A percentile compares a stretch with the other conserved stretches of the same genome.
These are phyloP conservation scores for Promerops cafer DNA, from an alignment of 2,113 vertebrate genomes.

Conservation along the genomic window DNA sequence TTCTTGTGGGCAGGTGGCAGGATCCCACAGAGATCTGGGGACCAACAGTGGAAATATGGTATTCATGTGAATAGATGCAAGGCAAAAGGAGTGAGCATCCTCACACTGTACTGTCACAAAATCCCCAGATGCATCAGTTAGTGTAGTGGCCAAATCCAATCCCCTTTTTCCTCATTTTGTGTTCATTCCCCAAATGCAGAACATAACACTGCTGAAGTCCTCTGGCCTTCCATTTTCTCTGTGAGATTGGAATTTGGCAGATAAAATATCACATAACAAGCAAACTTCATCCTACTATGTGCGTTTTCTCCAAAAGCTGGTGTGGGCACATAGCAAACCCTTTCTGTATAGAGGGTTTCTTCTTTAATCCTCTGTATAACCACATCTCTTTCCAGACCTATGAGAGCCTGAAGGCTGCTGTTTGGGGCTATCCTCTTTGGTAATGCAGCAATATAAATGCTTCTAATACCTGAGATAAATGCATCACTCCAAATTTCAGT, in stretches of 20 bases:
- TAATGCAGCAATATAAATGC: slow-evolving; percentile 14
- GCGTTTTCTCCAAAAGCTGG: background rate
- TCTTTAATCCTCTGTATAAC: background rate
- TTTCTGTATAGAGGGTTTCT: background rate
- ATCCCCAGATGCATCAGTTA: background rate
- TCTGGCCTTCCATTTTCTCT: background rate
- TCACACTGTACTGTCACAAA: background rate
- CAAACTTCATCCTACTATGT: background rate
- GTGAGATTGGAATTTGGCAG: background rate
- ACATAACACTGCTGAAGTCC: background rate
- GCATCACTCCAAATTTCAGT: slow-evolving; percentile 5
- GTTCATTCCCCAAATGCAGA: background rate
- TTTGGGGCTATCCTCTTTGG: slow-evolving; percentile 12
- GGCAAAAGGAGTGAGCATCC: background rate
- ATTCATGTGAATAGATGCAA: background rate
- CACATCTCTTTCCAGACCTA: background rate
- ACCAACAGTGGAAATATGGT: background rate
- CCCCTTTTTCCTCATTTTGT: background rate
- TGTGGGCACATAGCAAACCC: background rate
- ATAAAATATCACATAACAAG: background rate
- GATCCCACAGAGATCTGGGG: background rate
- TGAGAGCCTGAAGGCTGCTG: background rate
- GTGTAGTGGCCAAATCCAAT: background rate
- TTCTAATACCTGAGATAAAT: slow-evolving; percentile 27
- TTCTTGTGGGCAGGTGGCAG: background rate